Conservation (phyloP, 2,797 vertebrate genomes). For the Sebastolobus altivelis region DNA sequence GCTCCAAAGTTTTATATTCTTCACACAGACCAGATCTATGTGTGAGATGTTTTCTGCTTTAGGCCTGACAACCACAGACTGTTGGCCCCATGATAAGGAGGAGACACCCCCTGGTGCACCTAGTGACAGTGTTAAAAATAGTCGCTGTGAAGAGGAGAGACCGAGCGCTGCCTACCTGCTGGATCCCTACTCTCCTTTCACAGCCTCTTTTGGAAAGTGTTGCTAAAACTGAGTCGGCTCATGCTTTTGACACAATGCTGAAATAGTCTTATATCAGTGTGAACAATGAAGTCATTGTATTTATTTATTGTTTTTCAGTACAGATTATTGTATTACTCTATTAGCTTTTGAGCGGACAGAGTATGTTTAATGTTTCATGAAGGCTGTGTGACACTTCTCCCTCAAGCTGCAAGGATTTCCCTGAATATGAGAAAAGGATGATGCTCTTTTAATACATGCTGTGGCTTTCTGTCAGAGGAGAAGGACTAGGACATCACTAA, state of each 20-base stretch:
- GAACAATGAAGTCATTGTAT: neutral
- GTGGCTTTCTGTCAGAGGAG: slow-evolving; percentile 4
- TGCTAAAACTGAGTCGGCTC: neutral
- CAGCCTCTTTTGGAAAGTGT: neutral
- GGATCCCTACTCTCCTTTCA: slow-evolving; percentile 12
- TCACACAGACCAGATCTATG: neutral
- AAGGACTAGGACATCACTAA: slow-evolving; percentile 6
- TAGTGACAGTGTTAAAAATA: slow-evolving; percentile 67
- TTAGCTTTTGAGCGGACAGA: neutral
- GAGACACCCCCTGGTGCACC: slow-evolving; percentile 37
- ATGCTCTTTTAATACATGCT: slow-evolving; percentile 22
- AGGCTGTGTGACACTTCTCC: neutral
- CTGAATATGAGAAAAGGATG: slow-evolving; percentile 5
- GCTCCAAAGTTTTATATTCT: neutral
- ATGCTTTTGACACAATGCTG: neutral
- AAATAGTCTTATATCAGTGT: neutral
- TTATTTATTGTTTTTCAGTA: neutral
- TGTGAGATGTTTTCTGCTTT: slow-evolving; percentile 20
- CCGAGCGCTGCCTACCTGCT: slow-evolving; percentile 24
- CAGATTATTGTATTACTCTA: neutral
- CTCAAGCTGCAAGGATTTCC: slow-evolving; percentile 9
- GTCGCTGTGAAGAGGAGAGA: slow-evolving; percentile 39
- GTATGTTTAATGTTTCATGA: neutral
- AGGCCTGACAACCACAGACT: slow-evolving; percentile 29
- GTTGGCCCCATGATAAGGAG: slow-evolving; percentile 45